A percentile compares a stretch with the other conserved stretches of the same genome.
These are phyloP conservation scores for Tetranychus cinnabarinus DNA, from an alignment of 1,140 invertebrate genomes.

Conservation along the genomic window DNA sequence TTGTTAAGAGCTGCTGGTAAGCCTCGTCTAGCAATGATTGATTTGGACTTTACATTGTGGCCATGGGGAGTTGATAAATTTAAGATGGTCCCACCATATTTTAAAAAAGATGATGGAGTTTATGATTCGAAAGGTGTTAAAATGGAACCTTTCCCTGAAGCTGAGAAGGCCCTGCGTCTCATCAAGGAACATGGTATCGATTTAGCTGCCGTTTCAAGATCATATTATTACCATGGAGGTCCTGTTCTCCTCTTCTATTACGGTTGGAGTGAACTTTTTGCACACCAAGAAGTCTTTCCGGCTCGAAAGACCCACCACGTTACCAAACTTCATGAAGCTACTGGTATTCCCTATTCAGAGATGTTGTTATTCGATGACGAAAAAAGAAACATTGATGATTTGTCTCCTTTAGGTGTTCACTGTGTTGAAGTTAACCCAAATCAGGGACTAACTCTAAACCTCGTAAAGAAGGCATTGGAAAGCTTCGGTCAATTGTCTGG, in stretches of 20 bases:
- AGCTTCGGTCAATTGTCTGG: not conserved
- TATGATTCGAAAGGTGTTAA: not conserved
- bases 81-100: slow-evolving; percentile 4
- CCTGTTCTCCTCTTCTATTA: slow-evolving; percentile 38
- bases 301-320: slow-evolving; percentile 43
- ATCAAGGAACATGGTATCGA: not conserved
- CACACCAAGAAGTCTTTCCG: slow-evolving; percentile 46
- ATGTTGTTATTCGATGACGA: slow-evolving; percentile 51
- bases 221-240: slow-evolving; percentile 36
- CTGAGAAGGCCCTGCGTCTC: not conserved
- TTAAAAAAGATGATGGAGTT: not conserved
- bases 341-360: slow-evolving; percentile 28
- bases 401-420: slow-evolving; percentile 25
- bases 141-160: slow-evolving; percentile 4
- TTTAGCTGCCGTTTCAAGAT: slow-evolving; percentile 21
- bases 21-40: slow-evolving; percentile 3
- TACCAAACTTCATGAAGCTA: slow-evolving; percentile 19
- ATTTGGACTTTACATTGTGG: slow-evolving; percentile 10
- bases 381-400: slow-evolving; percentile 31
- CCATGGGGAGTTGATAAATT: slow-evolving; percentile 9
- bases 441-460: not conserved
- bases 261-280: slow-evolving; percentile 42
- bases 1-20: not conserved
- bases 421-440: slow-evolving; percentile 6
- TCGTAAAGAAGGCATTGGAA: not conserved